Base-by-base conservation (phyloP, 2,113 vertebrate genomes). In the Oxygymnocypris stewartii region DNA sequence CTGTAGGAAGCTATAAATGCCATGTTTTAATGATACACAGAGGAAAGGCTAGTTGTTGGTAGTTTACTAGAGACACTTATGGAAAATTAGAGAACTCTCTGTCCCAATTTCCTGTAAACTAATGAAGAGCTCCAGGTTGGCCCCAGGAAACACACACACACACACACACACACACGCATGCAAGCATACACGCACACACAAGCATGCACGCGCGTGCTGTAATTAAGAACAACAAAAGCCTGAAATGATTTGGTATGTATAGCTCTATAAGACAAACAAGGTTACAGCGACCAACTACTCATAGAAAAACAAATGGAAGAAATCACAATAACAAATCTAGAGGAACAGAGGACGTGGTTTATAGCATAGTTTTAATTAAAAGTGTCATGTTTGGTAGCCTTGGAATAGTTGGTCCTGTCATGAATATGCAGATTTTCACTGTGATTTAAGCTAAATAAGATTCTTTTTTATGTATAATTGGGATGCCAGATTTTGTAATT, bases 21-120 rank as follows among this genome's bases (percentile, higher is more conserved):
- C 73, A 88, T 79, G 88, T 79, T 86, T 20, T 92, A 92, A 94
- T 92, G 91, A 84, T 63, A 90, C 91, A 78, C 90, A 93, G 90
- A 93, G 85, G 86, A 88, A 80, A 86, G 69, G 73, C 20, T 37
- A 42, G 71, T 49, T 86, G 88, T 93, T 94, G 80, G 65, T 86
- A 92, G 88, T 93, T 94, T 92, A 93, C 90, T 83, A 79, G 71
- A 78, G 86, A 88, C 87, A 88, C 85, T 88, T 49, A 71, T 88
- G 90, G 87, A 87, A 89, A 90, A 82, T 83, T 85, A 84, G 20
- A 87, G 63, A 51, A 16, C 54, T 20, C 73, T 79, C 86, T 79
- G 74, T 54, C 42, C 61, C 47, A 18, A 44, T 82, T 88, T 89
- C 87, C 90, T 91, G 85, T 67, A 57, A 78, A 81, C 85, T 91